Percentiles rank a stretch among this genome's conserved stretches.
These are phyloP conservation scores for Cantharis rufa DNA, from an alignment of 2,888 invertebrate species.

Conservation along the genomic window DNA sequence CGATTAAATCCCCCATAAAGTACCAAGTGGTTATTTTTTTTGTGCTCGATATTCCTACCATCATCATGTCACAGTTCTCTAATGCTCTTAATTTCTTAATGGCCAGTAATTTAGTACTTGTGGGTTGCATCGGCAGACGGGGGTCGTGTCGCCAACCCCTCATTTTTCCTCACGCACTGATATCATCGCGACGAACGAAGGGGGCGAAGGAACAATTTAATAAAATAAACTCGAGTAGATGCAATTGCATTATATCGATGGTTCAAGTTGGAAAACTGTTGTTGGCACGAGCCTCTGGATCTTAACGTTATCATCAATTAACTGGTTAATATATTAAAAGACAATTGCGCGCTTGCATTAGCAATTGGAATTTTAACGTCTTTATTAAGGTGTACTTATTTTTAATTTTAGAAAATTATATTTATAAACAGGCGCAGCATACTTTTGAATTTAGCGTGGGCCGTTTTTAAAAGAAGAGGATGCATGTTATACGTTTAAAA, in stretches of 20 bases:
- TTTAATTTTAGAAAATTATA: slow-evolving; percentile 6
- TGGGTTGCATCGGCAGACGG: slow-evolving; percentile 6
- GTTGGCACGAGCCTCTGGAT: neutral
- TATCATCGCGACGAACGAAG: no score
- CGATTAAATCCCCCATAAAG: slow-evolving; percentile 2
- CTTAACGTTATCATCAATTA: neutral
- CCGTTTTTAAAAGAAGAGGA: slow-evolving; percentile 9
- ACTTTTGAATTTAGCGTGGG: slow-evolving; percentile 14
- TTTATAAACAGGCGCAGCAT: slow-evolving; percentile 12
- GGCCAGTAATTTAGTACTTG: neutral
- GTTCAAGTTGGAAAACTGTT: neutral
- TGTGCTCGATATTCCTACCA: slow-evolving; percentile 9
- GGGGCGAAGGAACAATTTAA: neutral
- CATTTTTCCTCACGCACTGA: no score
- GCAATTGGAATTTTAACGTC: slow-evolving; percentile 9
- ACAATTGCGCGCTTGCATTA: slow-evolving; percentile 7
- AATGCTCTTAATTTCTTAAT: slow-evolving; percentile 16
- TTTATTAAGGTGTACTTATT: slow-evolving; percentile 2
- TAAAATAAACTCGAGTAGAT: neutral
- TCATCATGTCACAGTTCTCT: slow-evolving; percentile 8
- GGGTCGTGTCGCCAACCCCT: slow-evolving; percentile 3
- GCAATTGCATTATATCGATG: neutral
- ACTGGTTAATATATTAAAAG: neutral
- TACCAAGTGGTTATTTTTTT: neutral
- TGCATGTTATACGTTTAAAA: slow-evolving; percentile 1